Evolutionary conservation across 2,113 vertebrate genomes (phyloP).

Genomic region (Xyrauchen texanus): DNA sequence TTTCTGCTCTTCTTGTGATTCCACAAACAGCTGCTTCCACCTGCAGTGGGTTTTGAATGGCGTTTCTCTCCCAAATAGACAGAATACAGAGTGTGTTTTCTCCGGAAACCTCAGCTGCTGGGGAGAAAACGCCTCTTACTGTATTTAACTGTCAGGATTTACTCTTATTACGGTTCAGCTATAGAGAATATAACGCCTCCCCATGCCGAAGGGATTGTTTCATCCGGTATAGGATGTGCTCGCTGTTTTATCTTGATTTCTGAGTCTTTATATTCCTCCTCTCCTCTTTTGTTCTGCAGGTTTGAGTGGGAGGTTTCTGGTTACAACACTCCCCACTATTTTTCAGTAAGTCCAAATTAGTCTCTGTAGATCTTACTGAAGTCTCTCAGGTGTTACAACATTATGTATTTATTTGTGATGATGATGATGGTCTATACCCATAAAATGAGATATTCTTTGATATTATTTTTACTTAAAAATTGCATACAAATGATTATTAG

Average conservation of each 20-base stretch:
- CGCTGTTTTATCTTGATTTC: neutral
- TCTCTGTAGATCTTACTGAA: too few relatives aligned
- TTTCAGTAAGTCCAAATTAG: conserved; percentile 79
- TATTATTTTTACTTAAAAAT: too few relatives aligned
- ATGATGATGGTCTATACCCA: too few relatives aligned
- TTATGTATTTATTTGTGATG: too few relatives aligned
- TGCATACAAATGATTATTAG: too few relatives aligned
- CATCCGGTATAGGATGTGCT: neutral
- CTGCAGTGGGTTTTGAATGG: too few relatives aligned
- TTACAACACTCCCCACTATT: conserved; percentile 83
- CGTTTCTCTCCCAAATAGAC: too few relatives aligned
- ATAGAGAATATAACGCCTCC: conserved; percentile 18
- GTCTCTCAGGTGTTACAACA: conserved; percentile 1
- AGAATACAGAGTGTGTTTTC: neutral
- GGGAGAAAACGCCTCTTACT: conserved; percentile 22
- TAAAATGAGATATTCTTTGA: too few relatives aligned
- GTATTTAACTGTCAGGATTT: conserved; percentile 26
- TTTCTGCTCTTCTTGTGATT: neutral
- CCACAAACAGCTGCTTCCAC: too few relatives aligned
- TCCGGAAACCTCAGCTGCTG: conserved; percentile 22
- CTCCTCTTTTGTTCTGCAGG: conserved; percentile 67
- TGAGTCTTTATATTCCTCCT: conserved; percentile 8
- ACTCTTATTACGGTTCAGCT: conserved; percentile 16
- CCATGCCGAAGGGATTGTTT: conserved; percentile 21
- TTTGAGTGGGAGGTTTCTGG: conserved; percentile 86